phyloP scores from a whole-genome alignment of 2,888 invertebrate species.

The Brachycybe producta region DNA sequence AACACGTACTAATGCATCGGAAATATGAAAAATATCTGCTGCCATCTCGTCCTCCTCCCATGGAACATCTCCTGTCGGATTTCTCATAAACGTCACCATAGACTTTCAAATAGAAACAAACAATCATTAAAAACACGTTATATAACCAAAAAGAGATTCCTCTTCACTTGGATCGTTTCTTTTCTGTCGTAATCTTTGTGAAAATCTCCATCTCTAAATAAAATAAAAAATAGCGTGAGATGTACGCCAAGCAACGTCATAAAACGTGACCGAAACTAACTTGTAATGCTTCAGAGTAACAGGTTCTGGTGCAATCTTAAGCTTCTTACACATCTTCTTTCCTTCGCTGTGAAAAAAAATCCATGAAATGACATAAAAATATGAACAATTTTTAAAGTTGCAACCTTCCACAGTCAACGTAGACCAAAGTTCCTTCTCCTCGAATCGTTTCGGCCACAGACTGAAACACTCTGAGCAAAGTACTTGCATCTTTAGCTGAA shows the following conservation, averaged over 20 bases:
- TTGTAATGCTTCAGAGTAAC: conserved; percentile 67
- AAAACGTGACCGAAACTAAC: conserved; percentile 25
- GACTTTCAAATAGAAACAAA: conserved; percentile 37
- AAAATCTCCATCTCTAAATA: conserved; percentile 58
- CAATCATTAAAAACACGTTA: no score
- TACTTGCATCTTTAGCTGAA: conserved; percentile 22
- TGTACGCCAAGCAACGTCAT: conserved; percentile 7
- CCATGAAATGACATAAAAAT: conserved; percentile 35
- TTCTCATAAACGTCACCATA: conserved; percentile 69
- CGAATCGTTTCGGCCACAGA: conserved; percentile 49
- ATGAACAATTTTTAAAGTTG: conserved; percentile 50
- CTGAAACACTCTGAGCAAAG: conserved; percentile 35
- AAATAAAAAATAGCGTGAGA: no score
- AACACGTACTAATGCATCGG: conserved; percentile 48
- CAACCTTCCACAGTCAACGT: conserved; percentile 58
- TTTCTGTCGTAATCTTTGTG: conserved; percentile 77
- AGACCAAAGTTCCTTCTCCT: conserved; percentile 59
- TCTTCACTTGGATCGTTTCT: conserved; percentile 43
- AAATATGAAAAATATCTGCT: conserved; percentile 58
- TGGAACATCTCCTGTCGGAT: conserved; percentile 76
- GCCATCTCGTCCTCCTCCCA: conserved; percentile 79
- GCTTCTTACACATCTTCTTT: conserved; percentile 72
- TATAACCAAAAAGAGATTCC: not conserved
- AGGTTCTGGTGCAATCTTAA: conserved; percentile 51
- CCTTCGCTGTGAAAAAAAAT: conserved; percentile 44